Evolutionary conservation across 92 coral and sea anemone genomes (phyloP).

Genomic region (Palythoa grandiflora): DNA sequence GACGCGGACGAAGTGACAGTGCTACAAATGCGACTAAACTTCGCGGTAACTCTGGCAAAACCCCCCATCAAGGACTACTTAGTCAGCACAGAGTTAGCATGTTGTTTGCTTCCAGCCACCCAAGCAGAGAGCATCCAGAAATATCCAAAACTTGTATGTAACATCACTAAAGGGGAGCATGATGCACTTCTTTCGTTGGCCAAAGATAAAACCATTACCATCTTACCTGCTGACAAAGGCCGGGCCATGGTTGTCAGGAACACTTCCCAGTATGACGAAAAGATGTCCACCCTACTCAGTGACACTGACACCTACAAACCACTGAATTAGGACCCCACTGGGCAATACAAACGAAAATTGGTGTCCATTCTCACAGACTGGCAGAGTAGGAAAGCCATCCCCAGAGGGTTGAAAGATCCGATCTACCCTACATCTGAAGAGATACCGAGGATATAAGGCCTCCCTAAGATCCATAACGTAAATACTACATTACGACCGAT

Average conservation of each 20-base stretch:
- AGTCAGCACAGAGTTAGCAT: slow-evolving; percentile 2
- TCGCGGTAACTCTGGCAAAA: slow-evolving; percentile 10
- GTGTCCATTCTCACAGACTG: not conserved
- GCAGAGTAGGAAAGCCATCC: no score
- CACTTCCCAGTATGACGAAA: not conserved
- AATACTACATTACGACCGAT: no score
- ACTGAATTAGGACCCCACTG: slow-evolving; percentile 6
- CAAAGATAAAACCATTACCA: no score
- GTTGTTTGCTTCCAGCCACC: not conserved
- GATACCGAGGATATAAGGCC: no score
- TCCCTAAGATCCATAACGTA: no score
- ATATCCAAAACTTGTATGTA: not conserved
- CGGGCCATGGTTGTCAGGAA: not conserved
- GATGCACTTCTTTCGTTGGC: no score
- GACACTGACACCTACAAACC: not conserved
- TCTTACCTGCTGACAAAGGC: no score
- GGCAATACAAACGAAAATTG: slow-evolving; percentile 9
- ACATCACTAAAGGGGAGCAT: not conserved
- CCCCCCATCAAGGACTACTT: not conserved
- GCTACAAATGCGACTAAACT: not conserved
- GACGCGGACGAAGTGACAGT: not conserved
- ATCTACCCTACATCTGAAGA: no score
- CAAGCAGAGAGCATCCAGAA: not conserved
- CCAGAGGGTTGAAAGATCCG: no score
- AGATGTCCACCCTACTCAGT: no score